Percentiles rank a stretch among this genome's conserved stretches.
phyloP scores from a whole-genome alignment of 1,140 invertebrate species.

The Zaprionus ornatus region DNA sequence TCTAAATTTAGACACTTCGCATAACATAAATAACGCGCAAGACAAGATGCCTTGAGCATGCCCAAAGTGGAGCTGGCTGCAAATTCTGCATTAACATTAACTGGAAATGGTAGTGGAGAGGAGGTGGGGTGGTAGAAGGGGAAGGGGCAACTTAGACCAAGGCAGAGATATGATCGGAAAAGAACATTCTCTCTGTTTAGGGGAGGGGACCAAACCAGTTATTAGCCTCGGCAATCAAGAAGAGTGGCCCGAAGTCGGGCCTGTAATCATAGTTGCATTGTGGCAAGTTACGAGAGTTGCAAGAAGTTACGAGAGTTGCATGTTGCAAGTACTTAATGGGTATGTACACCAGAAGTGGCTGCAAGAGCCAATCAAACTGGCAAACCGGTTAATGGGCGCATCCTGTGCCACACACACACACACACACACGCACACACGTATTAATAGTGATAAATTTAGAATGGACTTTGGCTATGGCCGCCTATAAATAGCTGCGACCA shows the following conservation, averaged over 20 bases:
- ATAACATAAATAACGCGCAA: neutral
- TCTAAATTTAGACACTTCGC: constrained; percentile 1
- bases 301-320: neutral
- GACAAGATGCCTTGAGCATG: neutral
- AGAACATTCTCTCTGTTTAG: neutral
- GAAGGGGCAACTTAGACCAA: neutral
- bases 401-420: constrained; percentile 52
- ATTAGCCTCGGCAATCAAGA: constrained; percentile 45
- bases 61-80: neutral
- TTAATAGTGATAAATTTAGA: constrained; percentile 76
- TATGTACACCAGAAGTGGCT: constrained; percentile 73
- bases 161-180: constrained; percentile 31
- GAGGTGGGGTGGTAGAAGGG: too few relatives aligned
- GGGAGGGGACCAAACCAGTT: constrained; percentile 23
- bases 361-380: constrained; percentile 68
- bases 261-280: constrained; percentile 14
- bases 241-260: neutral
- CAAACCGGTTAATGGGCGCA: constrained; percentile 75
- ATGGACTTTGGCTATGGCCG: constrained; percentile 65
- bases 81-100: constrained; percentile 4
- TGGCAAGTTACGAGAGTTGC: constrained; percentile 19
- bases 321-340: constrained; percentile 56
- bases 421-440: constrained; percentile 12
- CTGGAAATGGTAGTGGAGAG: neutral
- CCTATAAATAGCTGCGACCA: constrained; percentile 68